Evolutionary conservation across 2,113 vertebrate genomes (phyloP), one percentile per base, ranked within the genome.

Genomic region (Nyctereutes procyonoides): DNA sequence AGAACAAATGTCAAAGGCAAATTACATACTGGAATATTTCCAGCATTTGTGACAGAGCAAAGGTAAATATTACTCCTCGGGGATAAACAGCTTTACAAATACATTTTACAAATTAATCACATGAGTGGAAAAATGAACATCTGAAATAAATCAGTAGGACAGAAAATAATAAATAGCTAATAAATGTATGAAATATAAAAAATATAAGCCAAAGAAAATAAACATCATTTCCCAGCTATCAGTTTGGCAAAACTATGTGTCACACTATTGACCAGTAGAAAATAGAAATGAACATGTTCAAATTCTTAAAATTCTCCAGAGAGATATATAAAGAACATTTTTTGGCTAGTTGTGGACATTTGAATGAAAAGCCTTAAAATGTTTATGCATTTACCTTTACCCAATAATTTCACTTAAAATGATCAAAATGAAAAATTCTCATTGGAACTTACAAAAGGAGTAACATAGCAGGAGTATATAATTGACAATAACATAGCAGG

Each of bases 1-100:
- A 65, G 69, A 88, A 96, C 17, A 93, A 94, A 84, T 28, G 55
- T 79, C 43, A 65, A 58, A 92, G 35, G 26, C 30, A 88, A 80
- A 74, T 89, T 15, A 67, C 22, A 67, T 14, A 79, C n/a, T 89
- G 62, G 51, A 94, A 32, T 60, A 84, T 79, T 84, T 88, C 82
- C 67, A 93, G 32, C 12, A 56, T 30, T 53, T 53, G 17, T 88
- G 32, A 48, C 28, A 71, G 43, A 83, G 28, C 32, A 83, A 90
- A 93, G 8, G 82, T 77, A 96, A 91, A 87, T 79, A 83, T 63
- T 69, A 69, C 12, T 65, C 62, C 11, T 65, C 91, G 88, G 35
- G 4, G 13, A 48, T 28, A 95, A 86, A 86, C 22, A 82, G 19
- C 16, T 93, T 82, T 85, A 88, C 35, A 85, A 26, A 77, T 85